Conservation (phyloP, 2,888 invertebrate genomes). For the Napeogenes sylphis region DNA sequence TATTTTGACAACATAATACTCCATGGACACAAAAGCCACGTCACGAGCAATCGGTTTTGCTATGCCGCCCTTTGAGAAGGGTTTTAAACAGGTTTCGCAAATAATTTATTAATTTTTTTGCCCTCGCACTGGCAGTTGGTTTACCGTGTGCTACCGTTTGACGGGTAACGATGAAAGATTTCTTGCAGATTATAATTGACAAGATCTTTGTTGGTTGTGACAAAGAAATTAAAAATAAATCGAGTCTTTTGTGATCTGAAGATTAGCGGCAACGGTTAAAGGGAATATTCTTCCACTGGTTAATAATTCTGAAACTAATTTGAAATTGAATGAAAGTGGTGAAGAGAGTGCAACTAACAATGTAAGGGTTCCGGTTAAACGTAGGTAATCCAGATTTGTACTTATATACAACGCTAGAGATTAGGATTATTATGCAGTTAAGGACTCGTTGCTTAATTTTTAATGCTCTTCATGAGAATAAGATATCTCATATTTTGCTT, state of each 20-base stretch:
- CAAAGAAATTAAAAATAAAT: conserved; percentile 68
- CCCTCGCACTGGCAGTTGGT: conserved; percentile 49
- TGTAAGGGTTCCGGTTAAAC: conserved; percentile 54
- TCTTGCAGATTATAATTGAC: conserved; percentile 74
- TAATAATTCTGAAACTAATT: conserved; percentile 52
- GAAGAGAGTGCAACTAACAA: conserved; percentile 43
- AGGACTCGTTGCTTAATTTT: conserved; percentile 14
- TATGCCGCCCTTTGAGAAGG: conserved; percentile 70
- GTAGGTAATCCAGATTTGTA: conserved; percentile 55
- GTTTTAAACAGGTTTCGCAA: conserved; percentile 73
- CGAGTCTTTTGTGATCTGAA: conserved; percentile 57
- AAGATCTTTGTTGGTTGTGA: conserved; percentile 72
- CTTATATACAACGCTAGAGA: conserved; percentile 50
- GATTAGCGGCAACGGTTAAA: conserved; percentile 64
- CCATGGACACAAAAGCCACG: conserved; percentile 72
- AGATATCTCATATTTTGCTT: conserved; percentile 1
- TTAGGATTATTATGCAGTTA: conserved; percentile 44
- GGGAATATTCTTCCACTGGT: conserved; percentile 43
- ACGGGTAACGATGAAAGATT: conserved; percentile 65
- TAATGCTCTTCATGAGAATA: conserved; percentile 22
- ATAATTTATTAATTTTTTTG: conserved; percentile 67
- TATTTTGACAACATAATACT: conserved; percentile 78
- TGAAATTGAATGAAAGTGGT: conserved; percentile 58
- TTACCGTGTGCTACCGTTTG: conserved; percentile 70
- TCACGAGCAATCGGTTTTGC: conserved; percentile 75